These are phyloP conservation scores for Acyrthosiphon pisum DNA, from an alignment of 1,140 invertebrate genomes.

Conservation along the genomic window DNA sequence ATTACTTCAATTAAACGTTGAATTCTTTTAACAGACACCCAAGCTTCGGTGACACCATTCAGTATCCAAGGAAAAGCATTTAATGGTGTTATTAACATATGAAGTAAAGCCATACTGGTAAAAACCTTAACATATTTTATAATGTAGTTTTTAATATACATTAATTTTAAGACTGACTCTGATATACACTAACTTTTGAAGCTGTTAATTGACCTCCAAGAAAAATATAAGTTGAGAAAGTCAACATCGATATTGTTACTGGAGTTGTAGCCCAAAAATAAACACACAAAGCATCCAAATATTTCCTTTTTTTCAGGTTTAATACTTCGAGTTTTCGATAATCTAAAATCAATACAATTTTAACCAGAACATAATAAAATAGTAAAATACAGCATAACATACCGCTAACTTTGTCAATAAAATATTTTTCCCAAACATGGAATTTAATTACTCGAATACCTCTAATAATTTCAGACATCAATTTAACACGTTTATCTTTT, in stretches of 20 bases:
- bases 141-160: background rate
- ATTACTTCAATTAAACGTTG: slow-evolving; percentile 69
- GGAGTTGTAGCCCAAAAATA: slow-evolving; percentile 99
- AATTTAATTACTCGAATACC: slow-evolving; percentile 92
- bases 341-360: slow-evolving; percentile 63
- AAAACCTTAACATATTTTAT: slow-evolving; percentile 72
- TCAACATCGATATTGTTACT: slow-evolving; percentile 90
- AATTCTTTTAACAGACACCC: slow-evolving; percentile 85
- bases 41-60: slow-evolving; percentile 94
- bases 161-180: background rate
- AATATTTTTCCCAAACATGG: slow-evolving; percentile 92
- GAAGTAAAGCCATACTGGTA: slow-evolving; percentile 91
- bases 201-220: slow-evolving; percentile 83
- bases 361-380: slow-evolving; percentile 34
- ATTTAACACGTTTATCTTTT: slow-evolving; percentile 89
- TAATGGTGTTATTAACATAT: slow-evolving; percentile 94
- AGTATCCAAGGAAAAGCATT: slow-evolving; percentile 99
- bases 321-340: slow-evolving; percentile 76
- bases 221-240: slow-evolving; percentile 87
- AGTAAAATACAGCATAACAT: slow-evolving; percentile 43
- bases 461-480: slow-evolving; percentile 86
- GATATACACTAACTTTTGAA: slow-evolving; percentile 73
- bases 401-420: slow-evolving; percentile 72
- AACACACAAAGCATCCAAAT: slow-evolving; percentile 97
- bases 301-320: slow-evolving; percentile 86